Percentiles rank a stretch among this genome's conserved stretches.
phyloP scores from a whole-genome alignment of 2,888 invertebrate species.

The Synergus gifuensis region DNA sequence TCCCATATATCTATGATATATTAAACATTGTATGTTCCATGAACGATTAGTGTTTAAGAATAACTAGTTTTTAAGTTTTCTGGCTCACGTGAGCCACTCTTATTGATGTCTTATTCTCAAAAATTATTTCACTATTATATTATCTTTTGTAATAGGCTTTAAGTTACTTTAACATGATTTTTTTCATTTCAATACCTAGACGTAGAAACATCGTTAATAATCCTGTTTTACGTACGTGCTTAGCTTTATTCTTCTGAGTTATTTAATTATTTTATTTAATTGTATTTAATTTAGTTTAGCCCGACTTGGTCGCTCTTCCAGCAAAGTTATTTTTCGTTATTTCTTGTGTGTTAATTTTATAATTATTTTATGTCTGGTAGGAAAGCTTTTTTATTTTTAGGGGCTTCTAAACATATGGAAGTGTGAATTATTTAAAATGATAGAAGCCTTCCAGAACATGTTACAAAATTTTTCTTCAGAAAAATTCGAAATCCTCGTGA shows the following conservation, averaged over 20 bases:
- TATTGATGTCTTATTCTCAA: constrained; percentile 42
- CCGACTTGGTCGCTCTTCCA: neutral
- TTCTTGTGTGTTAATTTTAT: neutral
- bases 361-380: neutral
- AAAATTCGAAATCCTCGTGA: no score
- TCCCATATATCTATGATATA: constrained; percentile 99
- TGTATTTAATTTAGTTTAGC: constrained; percentile 44
- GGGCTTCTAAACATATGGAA: neutral
- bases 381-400: neutral
- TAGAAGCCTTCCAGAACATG: no score
- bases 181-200: neutral
- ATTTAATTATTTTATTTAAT: constrained; percentile 47
- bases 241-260: constrained; percentile 39
- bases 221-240: neutral
- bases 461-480: no score
- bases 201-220: neutral
- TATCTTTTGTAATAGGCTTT: constrained; percentile 10
- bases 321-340: neutral
- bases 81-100: constrained; percentile 71
- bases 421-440: neutral
- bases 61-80: constrained; percentile 51
- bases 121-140: neutral
- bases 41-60: constrained; percentile 82
- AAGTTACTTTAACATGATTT: neutral
- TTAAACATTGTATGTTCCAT: constrained; percentile 95